These are phyloP conservation scores for Denticeps clupeoides DNA, from an alignment of 2,797 vertebrate genomes.

Conservation along the genomic window DNA sequence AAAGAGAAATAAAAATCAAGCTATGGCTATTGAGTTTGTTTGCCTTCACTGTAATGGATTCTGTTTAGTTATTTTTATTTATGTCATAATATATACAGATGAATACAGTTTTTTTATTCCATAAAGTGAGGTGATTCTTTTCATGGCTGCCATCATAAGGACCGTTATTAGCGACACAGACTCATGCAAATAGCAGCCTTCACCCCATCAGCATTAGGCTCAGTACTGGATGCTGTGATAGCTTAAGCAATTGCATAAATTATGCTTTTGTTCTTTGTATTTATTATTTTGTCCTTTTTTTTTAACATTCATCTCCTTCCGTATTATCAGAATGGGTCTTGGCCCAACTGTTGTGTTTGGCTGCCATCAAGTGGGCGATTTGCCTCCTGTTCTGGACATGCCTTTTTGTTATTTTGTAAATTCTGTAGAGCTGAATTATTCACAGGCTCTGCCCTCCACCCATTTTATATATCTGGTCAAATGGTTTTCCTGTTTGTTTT, in stretches of 20 bases:
- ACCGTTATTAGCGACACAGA: too few species aligned
- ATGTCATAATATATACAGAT: too few species aligned
- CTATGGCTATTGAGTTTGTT: too few species aligned
- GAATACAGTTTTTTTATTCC: conserved; percentile 7
- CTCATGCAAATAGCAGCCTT: too few species aligned
- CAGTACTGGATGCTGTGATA: too few species aligned
- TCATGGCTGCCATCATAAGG: too few species aligned
- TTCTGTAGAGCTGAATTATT: conserved; percentile 7
- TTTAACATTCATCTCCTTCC: too few species aligned
- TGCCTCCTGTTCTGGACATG: not conserved
- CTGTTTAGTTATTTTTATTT: not conserved
- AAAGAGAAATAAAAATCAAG: too few species aligned
- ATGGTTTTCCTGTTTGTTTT: too few species aligned
- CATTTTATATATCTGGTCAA: conserved; percentile 6
- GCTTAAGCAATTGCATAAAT: conserved; percentile 53
- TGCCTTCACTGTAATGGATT: conserved; percentile 1
- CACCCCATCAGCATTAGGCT: too few species aligned
- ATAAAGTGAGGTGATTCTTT: conserved; percentile 7
- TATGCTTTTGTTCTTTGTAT: too few species aligned
- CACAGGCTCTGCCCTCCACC: conserved; percentile 1
- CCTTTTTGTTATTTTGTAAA: not conserved
- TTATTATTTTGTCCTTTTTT: not conserved
- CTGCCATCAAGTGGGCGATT: conserved; percentile 53
- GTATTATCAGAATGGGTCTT: too few species aligned
- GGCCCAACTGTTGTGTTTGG: conserved; percentile 26